Conservation (phyloP, 2,888 invertebrate genomes). For the Scelioninae gen. 1 region DNA sequence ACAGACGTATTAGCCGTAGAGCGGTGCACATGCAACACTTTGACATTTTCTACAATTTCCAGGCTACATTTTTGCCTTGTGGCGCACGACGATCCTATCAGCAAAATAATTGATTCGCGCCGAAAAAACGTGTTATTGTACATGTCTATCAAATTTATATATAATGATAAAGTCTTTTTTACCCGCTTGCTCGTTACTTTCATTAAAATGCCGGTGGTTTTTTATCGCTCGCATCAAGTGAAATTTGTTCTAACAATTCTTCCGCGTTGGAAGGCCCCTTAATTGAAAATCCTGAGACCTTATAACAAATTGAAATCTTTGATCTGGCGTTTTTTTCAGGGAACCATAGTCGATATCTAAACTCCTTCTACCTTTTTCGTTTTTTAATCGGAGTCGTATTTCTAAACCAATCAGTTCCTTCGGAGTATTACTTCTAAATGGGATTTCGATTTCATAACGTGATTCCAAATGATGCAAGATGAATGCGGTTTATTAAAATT, state of each 20-base stretch:
- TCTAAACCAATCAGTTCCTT: slow-evolving; percentile 19
- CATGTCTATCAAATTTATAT: slow-evolving; percentile 45
- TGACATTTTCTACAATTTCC: slow-evolving; percentile 63
- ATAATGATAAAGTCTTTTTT: slow-evolving; percentile 38
- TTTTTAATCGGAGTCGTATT: slow-evolving; percentile 5
- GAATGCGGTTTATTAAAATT: slow-evolving; percentile 42
- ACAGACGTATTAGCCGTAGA: slow-evolving; percentile 47
- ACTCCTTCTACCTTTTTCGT: background rate
- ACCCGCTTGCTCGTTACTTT: slow-evolving; percentile 37
- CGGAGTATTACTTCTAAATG: slow-evolving; percentile 23
- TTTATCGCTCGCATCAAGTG: slow-evolving; percentile 44
- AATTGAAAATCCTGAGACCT: slow-evolving; percentile 48
- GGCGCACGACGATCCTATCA: slow-evolving; percentile 57
- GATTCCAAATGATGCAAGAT: slow-evolving; percentile 44
- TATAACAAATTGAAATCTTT: slow-evolving; percentile 39
- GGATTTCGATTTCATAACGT: slow-evolving; percentile 44
- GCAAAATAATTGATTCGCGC: slow-evolving; percentile 52
- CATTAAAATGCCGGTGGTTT: slow-evolving; percentile 55
- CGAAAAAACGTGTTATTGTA: slow-evolving; percentile 45
- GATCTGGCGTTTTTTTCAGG: background rate
- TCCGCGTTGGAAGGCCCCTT: slow-evolving; percentile 35
- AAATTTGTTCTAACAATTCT: slow-evolving; percentile 53
- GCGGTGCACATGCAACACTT: slow-evolving; percentile 45
- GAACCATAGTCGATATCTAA: slow-evolving; percentile 17
- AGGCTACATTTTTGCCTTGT: too few species aligned